Percentiles rank a stretch among this genome's conserved stretches.
These are phyloP conservation scores for Rhinichthys osculus DNA, from an alignment of 2,797 vertebrate species.

Conservation along the genomic window DNA sequence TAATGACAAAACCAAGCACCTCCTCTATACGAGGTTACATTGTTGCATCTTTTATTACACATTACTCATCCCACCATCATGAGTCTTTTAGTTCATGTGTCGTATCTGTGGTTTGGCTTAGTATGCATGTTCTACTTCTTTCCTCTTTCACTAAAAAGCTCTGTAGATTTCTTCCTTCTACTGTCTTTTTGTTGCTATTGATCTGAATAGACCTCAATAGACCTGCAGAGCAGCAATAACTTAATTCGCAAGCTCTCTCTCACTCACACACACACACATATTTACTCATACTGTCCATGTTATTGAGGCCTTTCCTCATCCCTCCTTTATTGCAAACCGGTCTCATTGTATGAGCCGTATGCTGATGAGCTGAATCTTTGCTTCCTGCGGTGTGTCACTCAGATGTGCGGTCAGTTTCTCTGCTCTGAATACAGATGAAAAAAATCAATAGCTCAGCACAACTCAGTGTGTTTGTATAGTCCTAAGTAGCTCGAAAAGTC, in stretches of 20 bases:
- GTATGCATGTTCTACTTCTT: not conserved
- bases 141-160: not conserved
- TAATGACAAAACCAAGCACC: not conserved
- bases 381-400: constrained; percentile 25
- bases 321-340: constrained; percentile 31
- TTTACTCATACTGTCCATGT: constrained; percentile 32
- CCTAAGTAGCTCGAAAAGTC: constrained; percentile 19
- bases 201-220: constrained; percentile 46
- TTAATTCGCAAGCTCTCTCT: not conserved
- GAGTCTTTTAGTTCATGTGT: not conserved
- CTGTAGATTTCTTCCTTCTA: not conserved
- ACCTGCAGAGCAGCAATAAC: constrained; percentile 43
- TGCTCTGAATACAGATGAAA: constrained; percentile 42
- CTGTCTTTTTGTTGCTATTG: constrained; percentile 39
- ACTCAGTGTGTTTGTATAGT: constrained; percentile 30
- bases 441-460: constrained; percentile 45
- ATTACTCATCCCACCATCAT: not conserved
- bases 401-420: constrained; percentile 36
- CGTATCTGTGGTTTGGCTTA: not conserved
- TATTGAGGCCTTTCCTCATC: constrained; percentile 38
- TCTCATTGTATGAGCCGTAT: constrained; percentile 58
- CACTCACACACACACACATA: not conserved
- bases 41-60: not conserved
- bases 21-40: not conserved
- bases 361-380: constrained; percentile 52